Conservation (phyloP, 2,888 invertebrate species). For the Dynastes hyllus region DNA sequence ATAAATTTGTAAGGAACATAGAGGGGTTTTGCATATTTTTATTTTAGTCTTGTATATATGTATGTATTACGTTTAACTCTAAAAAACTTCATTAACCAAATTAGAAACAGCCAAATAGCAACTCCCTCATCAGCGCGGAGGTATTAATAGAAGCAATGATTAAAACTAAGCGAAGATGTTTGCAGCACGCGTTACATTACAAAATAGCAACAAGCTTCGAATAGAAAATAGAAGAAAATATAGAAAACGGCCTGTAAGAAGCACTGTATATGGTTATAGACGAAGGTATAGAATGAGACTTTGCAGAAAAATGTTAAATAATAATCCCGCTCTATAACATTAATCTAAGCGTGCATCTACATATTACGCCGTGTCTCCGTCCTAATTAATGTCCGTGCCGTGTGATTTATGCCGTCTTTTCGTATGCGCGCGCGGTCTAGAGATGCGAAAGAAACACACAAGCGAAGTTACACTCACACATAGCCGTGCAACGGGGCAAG, state of each 20-base stretch:
- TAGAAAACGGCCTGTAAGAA: neutral
- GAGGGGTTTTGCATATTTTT: too few relatives aligned
- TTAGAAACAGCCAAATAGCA: too few relatives aligned
- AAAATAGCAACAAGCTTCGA: constrained; percentile 5
- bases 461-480: neutral
- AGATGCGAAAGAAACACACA: constrained; percentile 55
- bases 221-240: constrained; percentile 16
- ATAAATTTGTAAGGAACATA: too few relatives aligned
- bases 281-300: constrained; percentile 11
- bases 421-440: constrained; percentile 57
- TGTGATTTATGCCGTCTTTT: constrained; percentile 69
- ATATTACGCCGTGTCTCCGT: constrained; percentile 68
- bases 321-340: constrained; percentile 62
- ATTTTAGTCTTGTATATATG: too few relatives aligned
- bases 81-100: too few relatives aligned
- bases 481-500: neutral
- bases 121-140: too few relatives aligned
- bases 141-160: constrained; percentile 55
- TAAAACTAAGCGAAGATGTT: too few relatives aligned
- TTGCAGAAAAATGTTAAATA: constrained; percentile 59
- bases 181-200: neutral
- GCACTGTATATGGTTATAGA: constrained; percentile 10
- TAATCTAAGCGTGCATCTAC: constrained; percentile 69
- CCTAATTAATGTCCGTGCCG: constrained; percentile 69
- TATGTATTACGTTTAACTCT: too few relatives aligned